Percentiles rank a stretch among this genome's conserved stretches.
Evolutionary conservation across 2,888 invertebrate species (phyloP).

Genomic region (Caenorhabditis imperialis): DNA sequence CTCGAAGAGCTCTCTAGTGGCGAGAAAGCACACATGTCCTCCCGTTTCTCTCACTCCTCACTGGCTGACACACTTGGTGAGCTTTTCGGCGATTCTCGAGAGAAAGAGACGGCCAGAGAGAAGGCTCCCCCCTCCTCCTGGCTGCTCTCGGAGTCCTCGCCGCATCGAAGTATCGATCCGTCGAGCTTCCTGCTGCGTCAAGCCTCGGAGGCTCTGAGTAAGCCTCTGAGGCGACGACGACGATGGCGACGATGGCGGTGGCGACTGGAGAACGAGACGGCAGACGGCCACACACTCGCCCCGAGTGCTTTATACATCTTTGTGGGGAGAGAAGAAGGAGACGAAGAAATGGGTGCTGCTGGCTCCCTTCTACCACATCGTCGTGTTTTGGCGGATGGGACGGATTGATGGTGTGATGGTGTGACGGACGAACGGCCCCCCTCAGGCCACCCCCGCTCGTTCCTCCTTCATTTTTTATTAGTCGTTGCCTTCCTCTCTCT

Average conservation of each 20-base stretch:
- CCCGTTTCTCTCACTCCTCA: conserved; percentile 20
- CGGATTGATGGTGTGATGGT: conserved; percentile 51
- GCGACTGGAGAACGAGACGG: conserved; percentile 37
- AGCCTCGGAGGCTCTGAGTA: conserved; percentile 31
- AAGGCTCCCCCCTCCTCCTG: conserved; percentile 6
- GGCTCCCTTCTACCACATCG: conserved; percentile 14
- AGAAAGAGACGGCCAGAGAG: conserved; percentile 45
- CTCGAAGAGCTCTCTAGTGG: conserved; percentile 11
- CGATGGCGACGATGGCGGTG: conserved; percentile 18
- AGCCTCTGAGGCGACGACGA: too few species aligned
- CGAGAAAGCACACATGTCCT: conserved; percentile 39
- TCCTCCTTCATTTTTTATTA: conserved; percentile 40
- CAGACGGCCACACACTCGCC: conserved; percentile 23
- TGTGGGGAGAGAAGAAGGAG: conserved; percentile 24
- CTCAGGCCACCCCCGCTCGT: conserved; percentile 1
- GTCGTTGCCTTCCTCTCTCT: conserved; percentile 20
- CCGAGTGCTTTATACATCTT: conserved; percentile 48
- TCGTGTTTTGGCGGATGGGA: conserved; percentile 53
- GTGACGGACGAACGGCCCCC: conserved; percentile 46
- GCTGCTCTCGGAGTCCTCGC: conserved; percentile 4
- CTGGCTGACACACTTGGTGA: conserved; percentile 36
- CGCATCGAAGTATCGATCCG: conserved; percentile 40
- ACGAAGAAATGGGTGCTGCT: conserved; percentile 23
- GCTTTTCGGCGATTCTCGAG: conserved; percentile 47
- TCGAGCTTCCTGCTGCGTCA: conserved; percentile 44